Percentiles rank a stretch among this genome's conserved stretches.
Evolutionary conservation across 2,113 vertebrate species (phyloP).

Genomic region (Bos taurus): DNA sequence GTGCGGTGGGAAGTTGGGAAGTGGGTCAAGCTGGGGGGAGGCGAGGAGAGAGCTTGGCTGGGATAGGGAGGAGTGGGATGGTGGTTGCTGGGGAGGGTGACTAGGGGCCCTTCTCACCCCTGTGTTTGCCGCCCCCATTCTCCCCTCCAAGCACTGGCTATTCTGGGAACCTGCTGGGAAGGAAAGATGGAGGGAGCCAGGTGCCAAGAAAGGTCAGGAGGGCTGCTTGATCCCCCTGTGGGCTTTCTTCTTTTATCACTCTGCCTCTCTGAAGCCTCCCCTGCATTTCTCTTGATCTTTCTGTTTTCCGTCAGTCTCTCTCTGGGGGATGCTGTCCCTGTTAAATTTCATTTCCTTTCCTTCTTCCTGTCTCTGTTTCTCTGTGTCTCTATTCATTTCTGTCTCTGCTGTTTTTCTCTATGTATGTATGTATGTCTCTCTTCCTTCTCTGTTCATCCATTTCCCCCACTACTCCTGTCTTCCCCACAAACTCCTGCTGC

Average conservation of each 20-base stretch:
- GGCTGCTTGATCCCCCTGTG: background rate
- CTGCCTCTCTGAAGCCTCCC: background rate
- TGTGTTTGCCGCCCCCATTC: background rate
- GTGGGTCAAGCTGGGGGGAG: background rate
- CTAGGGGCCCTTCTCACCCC: background rate
- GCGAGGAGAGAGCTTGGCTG: background rate
- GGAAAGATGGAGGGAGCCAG: background rate
- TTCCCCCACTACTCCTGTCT: too few relatives aligned
- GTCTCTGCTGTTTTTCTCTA: background rate
- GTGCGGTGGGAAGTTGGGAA: background rate
- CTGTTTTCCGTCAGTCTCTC: too few relatives aligned
- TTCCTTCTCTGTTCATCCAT: background rate
- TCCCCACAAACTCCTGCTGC: too few relatives aligned
- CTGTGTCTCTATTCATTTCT: background rate
- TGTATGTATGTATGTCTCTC: background rate
- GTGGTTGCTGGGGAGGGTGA: background rate
- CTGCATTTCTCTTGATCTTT: background rate
- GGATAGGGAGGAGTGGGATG: background rate
- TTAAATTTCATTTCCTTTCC: background rate
- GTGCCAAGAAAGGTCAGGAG: background rate
- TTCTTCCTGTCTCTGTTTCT: background rate
- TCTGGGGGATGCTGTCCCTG: background rate
- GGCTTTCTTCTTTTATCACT: too few relatives aligned
- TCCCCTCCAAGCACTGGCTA: slow-evolving; percentile 53
- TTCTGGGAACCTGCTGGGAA: slow-evolving; percentile 64